phyloP scores from a whole-genome alignment of 2,888 invertebrate species.

The Palloptera scutellata region DNA sequence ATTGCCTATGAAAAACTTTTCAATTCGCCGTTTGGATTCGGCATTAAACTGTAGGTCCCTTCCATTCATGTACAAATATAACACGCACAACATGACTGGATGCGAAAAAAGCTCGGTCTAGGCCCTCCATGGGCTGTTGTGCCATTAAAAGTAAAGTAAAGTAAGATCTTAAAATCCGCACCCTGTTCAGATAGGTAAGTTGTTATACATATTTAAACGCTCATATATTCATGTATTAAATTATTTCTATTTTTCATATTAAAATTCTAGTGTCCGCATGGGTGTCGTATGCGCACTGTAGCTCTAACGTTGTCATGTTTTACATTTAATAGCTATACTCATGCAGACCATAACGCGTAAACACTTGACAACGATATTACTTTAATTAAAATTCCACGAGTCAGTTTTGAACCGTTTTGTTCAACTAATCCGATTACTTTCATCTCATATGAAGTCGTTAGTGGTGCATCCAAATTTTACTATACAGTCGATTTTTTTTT shows the following conservation, averaged over 20 bases:
- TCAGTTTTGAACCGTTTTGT: background rate
- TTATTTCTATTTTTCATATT: background rate
- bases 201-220: background rate
- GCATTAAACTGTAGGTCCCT: too few relatives aligned
- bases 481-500: too few relatives aligned
- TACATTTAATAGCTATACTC: conserved; percentile 2
- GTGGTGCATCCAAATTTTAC: conserved; percentile 7
- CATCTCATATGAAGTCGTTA: conserved; percentile 14
- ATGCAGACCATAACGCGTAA: background rate
- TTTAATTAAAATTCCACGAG: conserved; percentile 11
- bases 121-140: too few relatives aligned
- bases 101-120: too few relatives aligned
- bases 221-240: background rate
- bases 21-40: too few relatives aligned
- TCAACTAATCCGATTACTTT: conserved; percentile 41
- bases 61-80: too few relatives aligned
- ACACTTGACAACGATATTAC: conserved; percentile 13
- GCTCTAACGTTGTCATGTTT: background rate
- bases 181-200: conserved; percentile 50
- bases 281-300: conserved; percentile 5
- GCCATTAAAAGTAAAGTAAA: conserved; percentile 46
- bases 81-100: too few relatives aligned
- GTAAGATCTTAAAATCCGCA: conserved; percentile 57
- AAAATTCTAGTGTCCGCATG: background rate
- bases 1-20: too few relatives aligned